Evolutionary conservation across 2,888 invertebrate genomes (phyloP).

Genomic region (Drosophila buzzatii): DNA sequence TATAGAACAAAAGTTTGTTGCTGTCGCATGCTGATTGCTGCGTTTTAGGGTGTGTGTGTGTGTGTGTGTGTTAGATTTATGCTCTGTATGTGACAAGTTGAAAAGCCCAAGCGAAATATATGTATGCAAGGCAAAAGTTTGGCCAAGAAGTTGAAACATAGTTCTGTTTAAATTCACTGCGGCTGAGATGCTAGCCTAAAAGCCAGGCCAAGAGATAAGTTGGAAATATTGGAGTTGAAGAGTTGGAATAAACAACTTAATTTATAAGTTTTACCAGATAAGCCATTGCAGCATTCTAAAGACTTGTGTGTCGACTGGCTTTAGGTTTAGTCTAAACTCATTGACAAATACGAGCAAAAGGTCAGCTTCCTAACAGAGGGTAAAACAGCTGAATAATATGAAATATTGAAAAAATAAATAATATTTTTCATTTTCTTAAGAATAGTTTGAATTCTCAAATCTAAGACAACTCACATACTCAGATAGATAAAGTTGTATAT

Average conservation of each 20-base stretch:
- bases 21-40: constrained; percentile 62
- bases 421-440: too few species aligned
- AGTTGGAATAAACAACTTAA: constrained; percentile 1
- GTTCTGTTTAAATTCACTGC: constrained; percentile 18
- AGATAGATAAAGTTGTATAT: not conserved
- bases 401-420: not conserved
- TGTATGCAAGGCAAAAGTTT: constrained; percentile 36
- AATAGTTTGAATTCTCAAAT: too few species aligned
- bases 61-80: constrained; percentile 58
- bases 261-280: not conserved
- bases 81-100: constrained; percentile 63
- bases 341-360: not conserved
- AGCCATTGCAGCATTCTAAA: not conserved
- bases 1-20: constrained; percentile 60
- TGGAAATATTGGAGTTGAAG: constrained; percentile 1
- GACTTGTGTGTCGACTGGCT: not conserved
- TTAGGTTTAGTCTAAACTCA: not conserved
- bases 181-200: not conserved
- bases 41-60: constrained; percentile 22
- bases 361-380: not conserved
- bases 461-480: not conserved
- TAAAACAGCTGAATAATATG: not conserved
- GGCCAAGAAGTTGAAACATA: constrained; percentile 30
- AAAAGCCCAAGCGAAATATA: constrained; percentile 40
- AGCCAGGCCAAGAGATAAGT: constrained; percentile 5